phyloP scores from a whole-genome alignment of 2,888 invertebrate species.

The Xylota segnis region DNA sequence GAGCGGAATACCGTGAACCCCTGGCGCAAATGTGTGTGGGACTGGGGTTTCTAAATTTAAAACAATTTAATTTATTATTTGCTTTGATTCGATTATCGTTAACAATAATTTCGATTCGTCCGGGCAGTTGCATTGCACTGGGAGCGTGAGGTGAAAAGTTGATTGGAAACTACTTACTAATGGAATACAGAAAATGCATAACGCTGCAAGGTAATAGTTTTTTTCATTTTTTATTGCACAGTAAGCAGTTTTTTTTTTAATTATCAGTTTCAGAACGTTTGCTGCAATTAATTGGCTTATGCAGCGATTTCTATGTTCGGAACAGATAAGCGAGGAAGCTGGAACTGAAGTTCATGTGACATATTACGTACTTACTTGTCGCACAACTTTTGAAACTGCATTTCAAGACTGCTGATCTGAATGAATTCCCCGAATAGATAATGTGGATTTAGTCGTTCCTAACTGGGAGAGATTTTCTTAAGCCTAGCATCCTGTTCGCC shows the following conservation, averaged over 20 bases:
- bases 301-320: not conserved
- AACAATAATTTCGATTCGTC: not conserved
- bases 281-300: not conserved
- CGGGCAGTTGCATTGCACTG: not conserved
- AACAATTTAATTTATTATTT: conserved; percentile 49
- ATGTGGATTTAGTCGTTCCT: too few species aligned
- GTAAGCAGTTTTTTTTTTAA: not conserved
- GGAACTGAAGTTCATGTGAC: too few species aligned
- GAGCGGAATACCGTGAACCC: not conserved
- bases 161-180: not conserved
- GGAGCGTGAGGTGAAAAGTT: not conserved
- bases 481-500: too few species aligned
- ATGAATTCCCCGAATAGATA: too few species aligned
- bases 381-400: too few species aligned
- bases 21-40: conserved; percentile 7
- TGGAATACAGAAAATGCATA: not conserved
- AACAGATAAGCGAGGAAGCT: not conserved
- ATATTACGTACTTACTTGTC: too few species aligned
- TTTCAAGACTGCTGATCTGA: too few species aligned
- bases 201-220: not conserved
- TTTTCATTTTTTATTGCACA: not conserved
- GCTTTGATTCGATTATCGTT: conserved; percentile 32
- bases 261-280: not conserved
- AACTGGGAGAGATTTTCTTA: too few species aligned
- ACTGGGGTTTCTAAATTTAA: conserved; percentile 10